Base-by-base conservation (phyloP, 1,140 invertebrate species). In the Drosophila mauritiana region DNA sequence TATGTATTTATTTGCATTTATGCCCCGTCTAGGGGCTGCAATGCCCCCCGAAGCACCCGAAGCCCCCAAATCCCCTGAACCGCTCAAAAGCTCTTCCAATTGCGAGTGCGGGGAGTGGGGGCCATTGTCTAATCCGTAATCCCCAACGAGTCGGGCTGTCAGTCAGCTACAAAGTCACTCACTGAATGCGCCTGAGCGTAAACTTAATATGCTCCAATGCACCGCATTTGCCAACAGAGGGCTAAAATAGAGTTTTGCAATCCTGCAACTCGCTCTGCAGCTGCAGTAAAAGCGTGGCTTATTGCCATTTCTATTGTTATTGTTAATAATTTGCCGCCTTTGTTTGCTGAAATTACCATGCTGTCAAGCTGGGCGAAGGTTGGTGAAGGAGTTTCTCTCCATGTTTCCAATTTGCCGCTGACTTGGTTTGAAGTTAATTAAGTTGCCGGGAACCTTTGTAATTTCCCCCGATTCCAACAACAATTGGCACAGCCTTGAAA, bases 241-340 rank as follows among this genome's bases (percentile, higher is more conserved):
- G 53, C 58, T 68, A 64, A 79, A 83, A 73, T 63, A 69, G 72
- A 80, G 67, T 63, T 79, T 76, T 58, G 59, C 82, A 75, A 68
- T 45, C 40, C 31, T 39, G 62, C 56, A 62, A 68, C 67, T 65
- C 51, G 61, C 51, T 72, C 63, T 64, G 67, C 68, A 79, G 52
- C 56, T 79, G 55, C 53, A 80, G 57, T 59, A 43, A 76, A 76
- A 63, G 58, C 65, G 53, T 46, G 63, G 75, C 55, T 62, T 73
- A 77, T 67, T 67, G 59, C 65, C 46, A 31, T 43, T 86, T 46
- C 68, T 56, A 78, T 86, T 86, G 78, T 86, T 79, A 89, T 83
- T 89, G 84, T 89, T 88, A 89, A 89, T 88, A 89, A 88, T 89
- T 83, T 70, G 46, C 52, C 45, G 76, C 61, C 57, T 81, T 81